phyloP scores from a whole-genome alignment of 2,113 vertebrate species.

The Ochotona princeps region DNA sequence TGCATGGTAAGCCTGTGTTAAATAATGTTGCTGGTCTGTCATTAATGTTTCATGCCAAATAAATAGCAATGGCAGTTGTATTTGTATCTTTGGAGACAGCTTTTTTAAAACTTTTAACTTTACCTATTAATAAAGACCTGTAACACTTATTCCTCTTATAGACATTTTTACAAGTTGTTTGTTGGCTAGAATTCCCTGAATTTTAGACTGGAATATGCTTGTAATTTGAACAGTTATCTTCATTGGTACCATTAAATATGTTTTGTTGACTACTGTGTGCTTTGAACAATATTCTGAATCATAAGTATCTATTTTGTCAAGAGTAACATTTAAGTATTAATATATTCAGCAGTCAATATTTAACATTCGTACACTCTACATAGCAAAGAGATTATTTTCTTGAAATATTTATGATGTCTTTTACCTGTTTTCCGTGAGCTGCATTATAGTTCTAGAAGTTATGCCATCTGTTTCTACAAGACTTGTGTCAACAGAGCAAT shows the following conservation, averaged over 20 bases:
- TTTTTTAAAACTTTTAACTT: neutral
- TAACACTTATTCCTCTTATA: neutral
- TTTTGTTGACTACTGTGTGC: neutral
- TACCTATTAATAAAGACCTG: neutral
- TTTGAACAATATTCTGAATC: slow-evolving; percentile 53
- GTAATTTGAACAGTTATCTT: slow-evolving; percentile 41
- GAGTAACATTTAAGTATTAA: slow-evolving; percentile 70
- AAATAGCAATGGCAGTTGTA: neutral
- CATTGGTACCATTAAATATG: slow-evolving; percentile 7
- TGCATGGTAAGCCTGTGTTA: neutral
- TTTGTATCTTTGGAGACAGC: neutral
- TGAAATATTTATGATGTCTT: slow-evolving; percentile 69
- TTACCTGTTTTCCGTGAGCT: slow-evolving; percentile 52
- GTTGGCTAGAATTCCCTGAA: slow-evolving; percentile 29
- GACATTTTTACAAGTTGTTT: neutral
- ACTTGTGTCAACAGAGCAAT: neutral
- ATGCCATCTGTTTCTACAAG: neutral
- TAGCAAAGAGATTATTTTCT: slow-evolving; percentile 67
- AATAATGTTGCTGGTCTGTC: neutral
- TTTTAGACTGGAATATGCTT: slow-evolving; percentile 44
- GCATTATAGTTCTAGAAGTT: neutral
- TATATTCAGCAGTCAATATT: slow-evolving; percentile 70
- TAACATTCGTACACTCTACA: slow-evolving; percentile 63
- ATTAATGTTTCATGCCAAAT: neutral
- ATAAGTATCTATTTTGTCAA: slow-evolving; percentile 60